Evolutionary conservation across 2,797 vertebrate species (phyloP), one percentile per base, ranked within the genome.

Genomic region (Typhlichthys subterraneus): DNA sequence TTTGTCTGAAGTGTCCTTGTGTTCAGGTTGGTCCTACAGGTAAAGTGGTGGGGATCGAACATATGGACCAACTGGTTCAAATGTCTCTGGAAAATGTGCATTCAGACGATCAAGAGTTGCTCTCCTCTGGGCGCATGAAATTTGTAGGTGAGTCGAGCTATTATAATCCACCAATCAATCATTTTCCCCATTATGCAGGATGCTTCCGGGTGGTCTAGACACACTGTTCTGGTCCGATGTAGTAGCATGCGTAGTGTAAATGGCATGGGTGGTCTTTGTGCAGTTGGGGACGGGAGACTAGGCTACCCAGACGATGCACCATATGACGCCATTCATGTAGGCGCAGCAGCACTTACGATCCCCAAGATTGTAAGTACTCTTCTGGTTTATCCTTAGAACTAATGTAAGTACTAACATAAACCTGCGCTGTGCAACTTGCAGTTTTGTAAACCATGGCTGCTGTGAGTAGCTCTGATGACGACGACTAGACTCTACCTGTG

Each of bases 301-400:
- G 96, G 96, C 1, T 92, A 89, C 73, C 91, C 91, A 0, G 92
- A 95, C 0, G 94, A 91, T 69, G 96, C 93, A 0, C 96, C 95
- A 0, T 98, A 94, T 6, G 95, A 97, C 13, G 96, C 94, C 29
- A 97, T 97, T 78, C 96, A 97, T 0, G 94, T 98, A 5, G 96
- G 96, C 53, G 96, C 96, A 0, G 95, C 96, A 51, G 94, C 96
- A 59, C 70, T 92, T 1, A 88, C 87, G 0, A 83, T 97, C 19
- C 96, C 96, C 4, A 93, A 91, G 68, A 90, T 92, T 79, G 96
- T 98, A 88, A 85, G 92, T 33, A 75, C 45, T 58, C 1, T 0
- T 38, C 9, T 53, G 1, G 0, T 2, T 69, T 15, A 15, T 14
- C 49, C 0, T 67, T 9, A 29, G 23, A 29, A 29, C 23, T 29